Base-by-base conservation (phyloP, 2,113 vertebrate genomes). In the Indri indri region DNA sequence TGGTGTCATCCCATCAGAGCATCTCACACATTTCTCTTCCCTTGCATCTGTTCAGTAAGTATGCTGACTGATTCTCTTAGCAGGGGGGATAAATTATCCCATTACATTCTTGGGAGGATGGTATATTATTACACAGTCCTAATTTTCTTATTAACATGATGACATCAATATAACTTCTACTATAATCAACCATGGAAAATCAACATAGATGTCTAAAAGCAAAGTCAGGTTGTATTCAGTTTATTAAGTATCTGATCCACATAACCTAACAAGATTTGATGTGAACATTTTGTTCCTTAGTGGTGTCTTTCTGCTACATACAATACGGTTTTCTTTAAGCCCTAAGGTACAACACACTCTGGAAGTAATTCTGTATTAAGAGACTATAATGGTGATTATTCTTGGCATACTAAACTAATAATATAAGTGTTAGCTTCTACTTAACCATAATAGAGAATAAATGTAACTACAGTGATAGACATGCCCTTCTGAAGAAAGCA, bases 11-110 rank as follows among this genome's bases (percentile, higher is more conserved):
- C 45, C 92, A n/a, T 87, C 79, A 93, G 47, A 95, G 63, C 3
- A 59, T 76, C 80, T 86, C 66, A 83, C 45, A 89, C 32, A n/a
- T 65, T 86, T 82, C 52, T 70, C 50, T 96, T 95, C 90, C 61
- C 84, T 80, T 79, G 85, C 87, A 93, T 97, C 77, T 97, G 82
- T 87, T 95, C 95, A 65, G 82, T 87, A 66, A 90, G 57, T 57
- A 85, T 7, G 42, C 40, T 77, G 63, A 83, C 37, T 92, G 81
- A 96, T 82, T 95, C 25, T 91, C 79, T 84, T n/a, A 91, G 50
- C 40, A 88, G 40, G 32, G 84, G 11, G 40, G 54, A 94, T 57
- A 83, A 88, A 93, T 92, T 82, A 96, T 23, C 37, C 77, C 91
- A 59, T 93, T 88, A 66, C 34, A 80, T 59, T 83, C 70, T 86